A percentile compares a stretch with the other conserved stretches of the same genome.
Conservation (phyloP, 2,113 vertebrate species). For the Panthera uncia region DNA sequence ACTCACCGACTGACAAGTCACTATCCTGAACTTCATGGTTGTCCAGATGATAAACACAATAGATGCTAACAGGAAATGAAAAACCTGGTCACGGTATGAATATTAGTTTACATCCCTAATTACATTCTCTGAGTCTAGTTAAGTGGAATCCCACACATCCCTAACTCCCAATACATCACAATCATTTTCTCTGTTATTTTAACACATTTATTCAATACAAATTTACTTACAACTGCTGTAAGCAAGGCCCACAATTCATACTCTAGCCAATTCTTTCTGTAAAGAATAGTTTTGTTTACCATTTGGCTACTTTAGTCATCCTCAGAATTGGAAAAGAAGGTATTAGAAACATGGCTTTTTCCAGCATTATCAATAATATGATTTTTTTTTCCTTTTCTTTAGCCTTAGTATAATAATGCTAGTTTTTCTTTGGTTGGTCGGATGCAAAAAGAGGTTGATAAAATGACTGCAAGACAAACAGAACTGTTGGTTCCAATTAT, state of each 20-base stretch:
- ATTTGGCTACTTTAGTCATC: slow-evolving; percentile 36
- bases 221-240: slow-evolving; percentile 11
- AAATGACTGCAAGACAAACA: slow-evolving; percentile 3
- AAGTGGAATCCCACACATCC: slow-evolving; percentile 1
- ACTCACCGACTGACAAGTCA: slow-evolving; percentile 96
- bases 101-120: background rate
- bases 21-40: slow-evolving; percentile 96
- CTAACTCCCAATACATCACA: background rate
- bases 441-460: background rate
- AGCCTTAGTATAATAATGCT: background rate
- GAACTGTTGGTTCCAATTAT: background rate
- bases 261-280: background rate
- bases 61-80: slow-evolving; percentile 88
- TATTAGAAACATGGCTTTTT: slow-evolving; percentile 19
- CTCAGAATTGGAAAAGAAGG: slow-evolving; percentile 3
- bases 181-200: slow-evolving; percentile 39
- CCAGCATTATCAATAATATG: background rate
- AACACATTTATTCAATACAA: slow-evolving; percentile 27
- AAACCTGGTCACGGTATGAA: slow-evolving; percentile 66
- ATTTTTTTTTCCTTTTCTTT: slow-evolving; percentile 21
- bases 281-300: slow-evolving; percentile 28
- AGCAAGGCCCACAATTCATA: background rate
- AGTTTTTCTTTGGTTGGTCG: slow-evolving; percentile 34
- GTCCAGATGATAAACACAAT: slow-evolving; percentile 98
- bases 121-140: background rate